Percentiles rank a stretch among this genome's conserved stretches.
phyloP scores from a whole-genome alignment of 1,140 invertebrate species.

The Andrena cerasifolii region DNA sequence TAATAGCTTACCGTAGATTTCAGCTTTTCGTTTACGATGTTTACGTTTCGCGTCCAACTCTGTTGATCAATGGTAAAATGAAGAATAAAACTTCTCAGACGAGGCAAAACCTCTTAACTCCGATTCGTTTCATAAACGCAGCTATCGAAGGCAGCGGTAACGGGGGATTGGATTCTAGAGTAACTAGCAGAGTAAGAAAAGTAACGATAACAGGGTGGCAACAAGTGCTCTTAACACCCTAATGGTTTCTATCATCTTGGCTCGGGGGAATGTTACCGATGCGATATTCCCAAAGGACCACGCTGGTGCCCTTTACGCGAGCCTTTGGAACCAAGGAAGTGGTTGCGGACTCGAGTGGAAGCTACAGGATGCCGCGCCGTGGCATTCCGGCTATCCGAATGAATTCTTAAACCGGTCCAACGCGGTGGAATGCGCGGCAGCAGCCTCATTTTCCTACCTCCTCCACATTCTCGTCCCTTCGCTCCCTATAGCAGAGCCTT shows the following conservation, averaged over 20 bases:
- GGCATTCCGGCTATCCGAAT: slow-evolving; percentile 46
- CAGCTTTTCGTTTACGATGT: neutral
- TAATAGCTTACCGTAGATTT: neutral
- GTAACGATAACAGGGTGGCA: slow-evolving; percentile 62
- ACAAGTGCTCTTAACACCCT: slow-evolving; percentile 64
- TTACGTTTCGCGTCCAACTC: neutral
- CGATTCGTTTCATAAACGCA: neutral
- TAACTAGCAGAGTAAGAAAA: slow-evolving; percentile 21
- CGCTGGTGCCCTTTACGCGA: slow-evolving; percentile 22
- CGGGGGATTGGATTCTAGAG: neutral
- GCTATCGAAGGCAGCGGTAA: neutral
- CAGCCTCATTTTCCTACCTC: slow-evolving; percentile 27
- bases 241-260: slow-evolving; percentile 45
- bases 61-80: no score
- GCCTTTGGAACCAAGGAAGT: slow-evolving; percentile 19
- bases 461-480: neutral
- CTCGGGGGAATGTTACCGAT: slow-evolving; percentile 35
- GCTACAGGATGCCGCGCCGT: slow-evolving; percentile 23
- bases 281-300: slow-evolving; percentile 45
- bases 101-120: slow-evolving; percentile 6
- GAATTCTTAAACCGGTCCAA: slow-evolving; percentile 59
- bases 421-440: slow-evolving; percentile 31
- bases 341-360: slow-evolving; percentile 12
- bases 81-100: neutral
- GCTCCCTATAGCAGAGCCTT: neutral